Base-by-base conservation (phyloP, 2,113 vertebrate genomes). In the Lathamus discolor region DNA sequence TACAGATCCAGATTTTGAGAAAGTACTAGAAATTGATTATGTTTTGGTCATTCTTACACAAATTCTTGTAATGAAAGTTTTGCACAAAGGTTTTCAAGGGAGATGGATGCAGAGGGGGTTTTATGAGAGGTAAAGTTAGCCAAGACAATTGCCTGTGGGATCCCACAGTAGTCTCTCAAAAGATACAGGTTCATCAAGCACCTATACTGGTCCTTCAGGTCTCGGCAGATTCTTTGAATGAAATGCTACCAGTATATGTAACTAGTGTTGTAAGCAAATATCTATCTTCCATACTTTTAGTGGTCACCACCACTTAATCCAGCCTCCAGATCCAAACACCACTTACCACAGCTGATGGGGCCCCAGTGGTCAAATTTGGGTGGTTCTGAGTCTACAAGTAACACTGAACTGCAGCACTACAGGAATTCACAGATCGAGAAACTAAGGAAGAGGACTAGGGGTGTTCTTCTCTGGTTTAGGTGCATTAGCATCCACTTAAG, bases 391-490 rank as follows among this genome's bases (percentile, higher is more conserved):
- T 29, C 23, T 61, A 41, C 63, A 62, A 20, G 9, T 24, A 68
- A 48, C 25, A 9, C 37, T 18, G 18, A 73, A 52, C 48, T 64
- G 37, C 69, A 59, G 37, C 64, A 63, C 37, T 9, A 7, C 23
- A 48, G 37, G 17, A 76, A 77, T 17, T 39, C 31, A n/a, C 24
- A 39, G 31, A 31, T 72, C 16, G 43, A 85, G 66, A 84, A 76
- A 10, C 5, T 39, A 44, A 62, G 52, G 14, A 23, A 55, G 19
- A 62, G 0, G 0, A 41, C 17, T 44, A 33, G 46, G 20, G 7
- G 24, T 27, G 67, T 33, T 51, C 3, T 2, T n/a, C 19, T 61
- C 17, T 44, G 13, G 31, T 85, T 72, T 57, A 62, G 31, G 20
- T n/a, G 17, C 35, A 13, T 66, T 76, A 81, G 23, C 39, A 55